Conservation (phyloP, 2,113 vertebrate genomes). For the Micronycteris hirsuta region DNA sequence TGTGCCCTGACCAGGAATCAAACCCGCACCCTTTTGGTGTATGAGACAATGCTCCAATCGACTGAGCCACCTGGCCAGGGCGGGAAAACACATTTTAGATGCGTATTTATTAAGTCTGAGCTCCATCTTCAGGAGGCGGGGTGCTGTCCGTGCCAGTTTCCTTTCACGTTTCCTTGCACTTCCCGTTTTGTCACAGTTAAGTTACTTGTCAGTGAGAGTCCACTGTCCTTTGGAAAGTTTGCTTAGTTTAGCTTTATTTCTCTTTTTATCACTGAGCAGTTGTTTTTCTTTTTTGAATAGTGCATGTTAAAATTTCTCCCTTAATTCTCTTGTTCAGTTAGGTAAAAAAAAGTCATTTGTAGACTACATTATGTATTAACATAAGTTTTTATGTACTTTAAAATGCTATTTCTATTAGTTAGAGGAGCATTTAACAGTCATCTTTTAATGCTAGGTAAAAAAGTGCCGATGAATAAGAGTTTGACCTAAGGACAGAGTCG, state of each 20-base stretch:
- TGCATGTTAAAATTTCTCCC: slow-evolving; percentile 18
- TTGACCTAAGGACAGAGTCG: neutral
- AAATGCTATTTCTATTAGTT: neutral
- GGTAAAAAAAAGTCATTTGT: slow-evolving; percentile 3
- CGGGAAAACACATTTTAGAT: neutral
- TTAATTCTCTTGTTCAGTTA: neutral
- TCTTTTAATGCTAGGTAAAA: neutral
- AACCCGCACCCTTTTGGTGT: too few relatives aligned
- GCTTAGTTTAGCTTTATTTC: neutral
- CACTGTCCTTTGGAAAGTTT: slow-evolving; percentile 2
- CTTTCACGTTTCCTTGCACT: neutral
- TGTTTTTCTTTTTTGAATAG: slow-evolving; percentile 18
- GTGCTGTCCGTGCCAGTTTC: neutral
- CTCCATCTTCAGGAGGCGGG: neutral
- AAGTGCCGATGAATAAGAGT: neutral
- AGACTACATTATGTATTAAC: neutral
- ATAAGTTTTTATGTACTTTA: neutral
- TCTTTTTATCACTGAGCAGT: neutral
- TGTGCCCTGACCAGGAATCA: too few relatives aligned
- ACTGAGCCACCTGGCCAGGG: too few relatives aligned
- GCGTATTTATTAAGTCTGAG: neutral
- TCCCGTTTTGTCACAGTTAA: slow-evolving; percentile 8
- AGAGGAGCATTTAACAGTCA: neutral
- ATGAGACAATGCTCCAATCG: too few relatives aligned
- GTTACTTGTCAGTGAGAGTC: neutral